Conservation (phyloP, 2,113 vertebrate genomes). For the Rhipidura dahli region DNA sequence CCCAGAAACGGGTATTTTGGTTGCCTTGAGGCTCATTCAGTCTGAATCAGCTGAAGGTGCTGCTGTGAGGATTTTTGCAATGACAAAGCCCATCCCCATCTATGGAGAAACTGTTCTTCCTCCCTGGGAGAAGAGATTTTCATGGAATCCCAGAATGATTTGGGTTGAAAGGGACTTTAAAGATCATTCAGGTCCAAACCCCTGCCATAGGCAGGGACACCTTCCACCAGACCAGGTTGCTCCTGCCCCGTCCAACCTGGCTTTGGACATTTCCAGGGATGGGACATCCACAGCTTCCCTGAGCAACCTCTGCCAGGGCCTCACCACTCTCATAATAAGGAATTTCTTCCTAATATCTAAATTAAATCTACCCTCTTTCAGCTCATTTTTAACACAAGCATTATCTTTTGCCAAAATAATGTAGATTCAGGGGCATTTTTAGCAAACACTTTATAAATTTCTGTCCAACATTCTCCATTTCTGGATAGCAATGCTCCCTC, state of each 20-base stretch:
- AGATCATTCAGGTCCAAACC: background rate
- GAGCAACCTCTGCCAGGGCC: background rate
- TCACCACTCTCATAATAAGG: background rate
- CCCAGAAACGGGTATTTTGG: background rate
- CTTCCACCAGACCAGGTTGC: fast-evolving
- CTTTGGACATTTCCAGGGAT: background rate
- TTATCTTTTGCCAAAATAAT: background rate
- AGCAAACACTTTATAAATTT: fast-evolving
- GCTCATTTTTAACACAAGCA: background rate
- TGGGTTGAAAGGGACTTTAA: background rate
- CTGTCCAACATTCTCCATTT: background rate
- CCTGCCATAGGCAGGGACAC: background rate
- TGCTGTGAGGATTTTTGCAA: background rate
- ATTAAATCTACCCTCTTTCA: background rate
- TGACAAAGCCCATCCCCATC: fast-evolving
- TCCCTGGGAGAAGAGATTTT: background rate
- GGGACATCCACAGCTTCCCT: background rate
- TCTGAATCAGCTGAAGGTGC: background rate
- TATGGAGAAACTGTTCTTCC: background rate
- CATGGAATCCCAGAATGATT: background rate
- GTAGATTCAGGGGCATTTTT: fast-evolving
- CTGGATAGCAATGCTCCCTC: background rate
- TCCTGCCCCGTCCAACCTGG: fast-evolving
- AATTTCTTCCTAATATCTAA: background rate
- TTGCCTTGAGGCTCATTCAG: background rate